Conservation (phyloP, 2,888 invertebrate genomes). For the Laothoe populi region DNA sequence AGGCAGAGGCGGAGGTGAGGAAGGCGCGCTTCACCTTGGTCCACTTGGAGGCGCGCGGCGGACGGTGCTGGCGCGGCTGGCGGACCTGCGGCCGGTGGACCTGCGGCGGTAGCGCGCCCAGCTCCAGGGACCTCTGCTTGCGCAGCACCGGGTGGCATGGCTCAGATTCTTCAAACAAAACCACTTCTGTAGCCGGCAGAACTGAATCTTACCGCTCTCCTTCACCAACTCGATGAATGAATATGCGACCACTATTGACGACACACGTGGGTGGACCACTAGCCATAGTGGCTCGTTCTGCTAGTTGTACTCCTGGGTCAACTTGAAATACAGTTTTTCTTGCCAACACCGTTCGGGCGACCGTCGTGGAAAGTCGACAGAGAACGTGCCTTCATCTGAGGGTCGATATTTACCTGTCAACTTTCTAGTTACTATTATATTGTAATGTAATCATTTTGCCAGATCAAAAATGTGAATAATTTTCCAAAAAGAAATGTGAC, state of each 20-base stretch:
- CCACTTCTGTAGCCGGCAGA: neutral
- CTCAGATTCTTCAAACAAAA: slow-evolving; percentile 64
- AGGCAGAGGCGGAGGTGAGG: slow-evolving; percentile 84
- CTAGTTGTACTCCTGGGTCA: too few relatives aligned
- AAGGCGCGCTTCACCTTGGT: slow-evolving; percentile 90
- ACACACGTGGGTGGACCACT: too few relatives aligned
- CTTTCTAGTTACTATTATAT: too few relatives aligned
- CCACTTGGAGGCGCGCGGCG: slow-evolving; percentile 88
- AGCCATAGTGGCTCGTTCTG: neutral
- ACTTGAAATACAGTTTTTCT: too few relatives aligned
- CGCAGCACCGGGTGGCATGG: slow-evolving; percentile 74
- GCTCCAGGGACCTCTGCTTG: slow-evolving; percentile 78
- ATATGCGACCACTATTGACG: too few relatives aligned
- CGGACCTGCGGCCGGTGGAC: slow-evolving; percentile 57
- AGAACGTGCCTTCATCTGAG: too few relatives aligned
- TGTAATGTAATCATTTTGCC: too few relatives aligned
- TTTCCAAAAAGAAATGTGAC: too few relatives aligned
- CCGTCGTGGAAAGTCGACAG: too few relatives aligned
- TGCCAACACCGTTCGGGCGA: too few relatives aligned
- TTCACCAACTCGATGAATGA: neutral
- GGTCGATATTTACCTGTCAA: too few relatives aligned
- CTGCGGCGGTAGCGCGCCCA: slow-evolving; percentile 75
- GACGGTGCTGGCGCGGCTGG: slow-evolving; percentile 57
- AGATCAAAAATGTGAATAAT: too few relatives aligned
- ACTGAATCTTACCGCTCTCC: neutral